Percentiles rank a stretch among this genome's conserved stretches.
These are phyloP conservation scores for Spheniscus mendiculus DNA, from an alignment of 2,113 vertebrate genomes.

Conservation along the genomic window DNA sequence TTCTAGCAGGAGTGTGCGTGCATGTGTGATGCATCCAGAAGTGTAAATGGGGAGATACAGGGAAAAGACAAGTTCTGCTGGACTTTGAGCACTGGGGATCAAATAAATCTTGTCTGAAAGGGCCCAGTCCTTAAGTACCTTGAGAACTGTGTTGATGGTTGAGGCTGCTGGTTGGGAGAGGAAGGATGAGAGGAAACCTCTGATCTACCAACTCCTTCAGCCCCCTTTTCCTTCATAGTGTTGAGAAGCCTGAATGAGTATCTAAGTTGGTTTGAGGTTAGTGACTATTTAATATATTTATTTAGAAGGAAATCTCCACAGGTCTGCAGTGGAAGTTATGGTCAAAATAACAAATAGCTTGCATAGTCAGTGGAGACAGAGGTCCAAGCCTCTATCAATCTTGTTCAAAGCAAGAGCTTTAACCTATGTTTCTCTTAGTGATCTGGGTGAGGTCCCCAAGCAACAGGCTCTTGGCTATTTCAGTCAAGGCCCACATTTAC, in stretches of 20 bases:
- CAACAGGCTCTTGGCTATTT: neutral
- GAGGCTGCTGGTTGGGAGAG: neutral
- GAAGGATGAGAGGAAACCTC: neutral
- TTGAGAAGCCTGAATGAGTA: neutral
- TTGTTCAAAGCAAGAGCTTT: neutral
- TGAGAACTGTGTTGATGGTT: neutral
- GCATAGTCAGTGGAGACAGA: neutral
- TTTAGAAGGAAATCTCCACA: neutral
- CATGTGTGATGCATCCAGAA: neutral
- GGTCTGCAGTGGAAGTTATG: neutral
- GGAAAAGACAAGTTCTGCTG: neutral
- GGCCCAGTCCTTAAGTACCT: neutral
- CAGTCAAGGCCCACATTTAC: neutral
- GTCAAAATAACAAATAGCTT: neutral
- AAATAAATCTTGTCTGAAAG: constrained; percentile 16
- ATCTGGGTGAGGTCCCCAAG: neutral
- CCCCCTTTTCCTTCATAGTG: neutral
- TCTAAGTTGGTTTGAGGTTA: neutral
- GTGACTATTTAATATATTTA: neutral
- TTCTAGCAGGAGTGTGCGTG: neutral
- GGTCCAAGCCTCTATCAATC: neutral
- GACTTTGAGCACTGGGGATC: neutral
- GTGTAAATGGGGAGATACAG: neutral
- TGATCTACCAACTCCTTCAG: neutral
- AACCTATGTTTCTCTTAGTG: neutral